phyloP scores from a whole-genome alignment of 2,113 vertebrate species.

The Pteropus alecto region DNA sequence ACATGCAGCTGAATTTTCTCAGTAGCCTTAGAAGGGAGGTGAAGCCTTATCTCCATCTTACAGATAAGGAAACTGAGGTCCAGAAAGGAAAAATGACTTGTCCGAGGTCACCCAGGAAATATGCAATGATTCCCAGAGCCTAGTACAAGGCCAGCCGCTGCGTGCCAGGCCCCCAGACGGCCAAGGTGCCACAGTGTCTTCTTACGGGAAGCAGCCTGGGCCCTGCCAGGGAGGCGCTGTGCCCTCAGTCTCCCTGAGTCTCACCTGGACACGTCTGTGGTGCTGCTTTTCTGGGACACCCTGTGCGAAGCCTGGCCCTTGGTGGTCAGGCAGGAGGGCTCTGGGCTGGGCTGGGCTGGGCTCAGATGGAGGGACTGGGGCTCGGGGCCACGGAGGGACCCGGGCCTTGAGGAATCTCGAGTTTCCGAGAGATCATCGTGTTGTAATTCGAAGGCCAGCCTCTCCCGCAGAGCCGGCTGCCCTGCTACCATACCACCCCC shows the following conservation, averaged over 20 bases:
- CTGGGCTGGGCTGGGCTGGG: not conserved
- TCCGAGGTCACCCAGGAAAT: not conserved
- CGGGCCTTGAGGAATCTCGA: not conserved
- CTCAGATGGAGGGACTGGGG: not conserved
- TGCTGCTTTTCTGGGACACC: not conserved
- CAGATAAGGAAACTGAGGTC: not conserved
- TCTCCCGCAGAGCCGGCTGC: not conserved
- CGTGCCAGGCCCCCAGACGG: not conserved
- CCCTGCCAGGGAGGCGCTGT: not conserved
- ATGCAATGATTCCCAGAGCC: not conserved
- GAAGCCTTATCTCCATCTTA: not conserved
- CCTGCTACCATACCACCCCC: not conserved
- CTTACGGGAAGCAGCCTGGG: not conserved
- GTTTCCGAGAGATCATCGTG: not conserved
- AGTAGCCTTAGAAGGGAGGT: not conserved
- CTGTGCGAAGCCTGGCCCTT: not conserved
- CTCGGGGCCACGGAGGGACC: not conserved
- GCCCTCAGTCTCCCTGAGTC: rapidly evolving
- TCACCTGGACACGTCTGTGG: not conserved
- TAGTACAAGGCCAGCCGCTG: rapidly evolving
- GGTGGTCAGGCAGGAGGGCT: not conserved
- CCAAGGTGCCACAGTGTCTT: not conserved
- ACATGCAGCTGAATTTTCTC: not conserved
- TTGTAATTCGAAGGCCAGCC: conserved; percentile 6
- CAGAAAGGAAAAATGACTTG: not conserved